A percentile compares a stretch with the other conserved stretches of the same genome.
These are phyloP conservation scores for Lasius platythorax DNA, from an alignment of 2,888 invertebrate species.

Conservation along the genomic window DNA sequence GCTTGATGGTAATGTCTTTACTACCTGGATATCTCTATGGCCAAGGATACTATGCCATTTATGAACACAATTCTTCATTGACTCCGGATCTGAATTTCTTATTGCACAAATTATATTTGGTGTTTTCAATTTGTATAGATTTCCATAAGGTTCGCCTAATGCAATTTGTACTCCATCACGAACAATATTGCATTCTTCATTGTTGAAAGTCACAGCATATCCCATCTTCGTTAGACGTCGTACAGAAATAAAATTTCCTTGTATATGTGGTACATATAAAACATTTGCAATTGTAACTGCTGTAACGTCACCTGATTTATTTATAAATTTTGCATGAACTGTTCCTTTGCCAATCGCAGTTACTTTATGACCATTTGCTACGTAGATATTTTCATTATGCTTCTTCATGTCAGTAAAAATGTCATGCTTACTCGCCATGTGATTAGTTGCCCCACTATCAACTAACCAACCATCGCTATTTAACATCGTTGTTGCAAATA, in stretches of 20 bases:
- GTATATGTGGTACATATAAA: conserved; percentile 59
- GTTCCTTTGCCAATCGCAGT: conserved; percentile 8
- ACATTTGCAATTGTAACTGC: conserved; percentile 61
- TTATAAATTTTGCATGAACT: neutral
- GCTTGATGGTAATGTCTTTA: conserved; percentile 35
- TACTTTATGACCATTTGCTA: conserved; percentile 20
- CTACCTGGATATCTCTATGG: conserved; percentile 54
- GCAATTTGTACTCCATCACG: conserved; percentile 3
- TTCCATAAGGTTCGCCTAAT: conserved; percentile 13
- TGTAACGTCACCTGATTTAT: conserved; percentile 18
- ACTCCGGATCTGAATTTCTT: conserved; percentile 16
- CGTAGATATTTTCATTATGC: neutral
- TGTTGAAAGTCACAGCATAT: conserved; percentile 49
- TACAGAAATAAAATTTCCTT: conserved; percentile 62
- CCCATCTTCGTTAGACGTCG: conserved; percentile 57
- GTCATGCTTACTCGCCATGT: conserved; percentile 2
- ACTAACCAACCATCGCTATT: conserved; percentile 14
- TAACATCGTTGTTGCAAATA: neutral
- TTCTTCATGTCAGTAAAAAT: neutral
- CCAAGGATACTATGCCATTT: conserved; percentile 57
- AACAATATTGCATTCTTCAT: conserved; percentile 2
- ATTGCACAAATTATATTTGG: conserved; percentile 47
- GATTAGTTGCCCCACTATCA: conserved; percentile 20
- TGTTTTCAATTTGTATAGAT: conserved; percentile 5
- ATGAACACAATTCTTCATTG: conserved; percentile 52